Evolutionary conservation across 1,140 invertebrate species (phyloP).

Genomic region (Megathymus violae): DNA sequence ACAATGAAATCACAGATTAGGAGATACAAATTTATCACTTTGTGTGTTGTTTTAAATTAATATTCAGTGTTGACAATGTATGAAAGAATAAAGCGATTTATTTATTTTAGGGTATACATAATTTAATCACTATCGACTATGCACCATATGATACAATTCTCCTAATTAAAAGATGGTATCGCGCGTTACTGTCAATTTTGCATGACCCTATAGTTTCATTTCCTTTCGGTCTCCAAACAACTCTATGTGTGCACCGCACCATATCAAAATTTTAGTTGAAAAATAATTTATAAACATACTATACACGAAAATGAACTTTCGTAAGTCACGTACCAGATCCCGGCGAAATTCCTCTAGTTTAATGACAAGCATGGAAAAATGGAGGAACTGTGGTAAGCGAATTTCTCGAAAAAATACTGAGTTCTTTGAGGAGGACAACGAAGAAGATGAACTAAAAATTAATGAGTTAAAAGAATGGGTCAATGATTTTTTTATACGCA

Average conservation of each 20-base stretch:
- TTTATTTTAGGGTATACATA: not conserved
- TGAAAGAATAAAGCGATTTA: conserved; percentile 32
- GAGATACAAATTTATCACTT: too few species aligned
- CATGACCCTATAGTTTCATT: conserved; percentile 49
- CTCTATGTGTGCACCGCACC: conserved; percentile 14
- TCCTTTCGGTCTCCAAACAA: conserved; percentile 40
- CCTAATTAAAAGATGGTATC: too few species aligned
- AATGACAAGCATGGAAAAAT: conserved; percentile 60
- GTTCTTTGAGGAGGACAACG: conserved; percentile 49
- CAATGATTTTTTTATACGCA: conserved; percentile 63
- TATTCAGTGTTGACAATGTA: too few species aligned
- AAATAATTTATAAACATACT: conserved; percentile 29
- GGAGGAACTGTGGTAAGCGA: conserved; percentile 52
- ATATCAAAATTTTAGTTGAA: conserved; percentile 55
- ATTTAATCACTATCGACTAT: too few species aligned
- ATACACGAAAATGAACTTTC: conserved; percentile 70
- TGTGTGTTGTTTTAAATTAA: too few species aligned
- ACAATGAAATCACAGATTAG: too few species aligned
- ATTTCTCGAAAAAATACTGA: conserved; percentile 48
- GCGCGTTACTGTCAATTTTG: conserved; percentile 20
- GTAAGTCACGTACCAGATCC: conserved; percentile 52
- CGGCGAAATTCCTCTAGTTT: conserved; percentile 59
- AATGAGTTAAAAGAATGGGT: conserved; percentile 63
- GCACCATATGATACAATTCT: too few species aligned
- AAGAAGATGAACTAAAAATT: conserved; percentile 54